These are phyloP conservation scores for Allacma fusca DNA, from an alignment of 2,888 invertebrate genomes.

Conservation along the genomic window DNA sequence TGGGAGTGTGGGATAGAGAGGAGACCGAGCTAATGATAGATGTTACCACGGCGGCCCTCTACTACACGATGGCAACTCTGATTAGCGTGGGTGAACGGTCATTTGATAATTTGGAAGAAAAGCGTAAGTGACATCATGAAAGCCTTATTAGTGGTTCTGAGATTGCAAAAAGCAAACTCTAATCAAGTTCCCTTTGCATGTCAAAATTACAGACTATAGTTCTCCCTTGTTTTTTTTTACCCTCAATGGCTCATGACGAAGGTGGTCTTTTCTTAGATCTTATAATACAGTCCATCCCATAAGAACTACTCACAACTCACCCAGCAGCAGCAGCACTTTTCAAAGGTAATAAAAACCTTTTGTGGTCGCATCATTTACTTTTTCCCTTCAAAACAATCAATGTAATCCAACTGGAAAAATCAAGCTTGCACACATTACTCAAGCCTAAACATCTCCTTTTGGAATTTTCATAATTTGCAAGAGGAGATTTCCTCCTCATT, in stretches of 20 bases:
- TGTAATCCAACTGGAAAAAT: background rate
- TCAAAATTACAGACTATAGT: constrained; percentile 38
- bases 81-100: constrained; percentile 39
- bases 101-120: constrained; percentile 29
- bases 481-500: too few relatives aligned
- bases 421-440: too few relatives aligned
- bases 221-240: background rate
- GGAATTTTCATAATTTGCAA: too few relatives aligned
- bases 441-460: too few relatives aligned
- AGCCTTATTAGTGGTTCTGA: constrained; percentile 46
- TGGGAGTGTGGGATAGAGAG: constrained; percentile 5
- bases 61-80: background rate
- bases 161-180: constrained; percentile 43
- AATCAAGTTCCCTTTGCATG: constrained; percentile 37
- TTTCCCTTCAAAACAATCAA: background rate
- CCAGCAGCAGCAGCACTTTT: too few relatives aligned
- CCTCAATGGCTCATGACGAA: background rate
- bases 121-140: constrained; percentile 40
- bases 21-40: constrained; percentile 28
- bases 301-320: too few relatives aligned
- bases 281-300: background rate
- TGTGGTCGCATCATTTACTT: constrained; percentile 20
- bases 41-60: background rate
- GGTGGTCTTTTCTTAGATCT: background rate
- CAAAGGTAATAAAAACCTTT: constrained; percentile 26